Evolutionary conservation across 2,797 vertebrate genomes (phyloP), one percentile per base, ranked within the genome.

Genomic region (Arctocebus calabarensis): DNA sequence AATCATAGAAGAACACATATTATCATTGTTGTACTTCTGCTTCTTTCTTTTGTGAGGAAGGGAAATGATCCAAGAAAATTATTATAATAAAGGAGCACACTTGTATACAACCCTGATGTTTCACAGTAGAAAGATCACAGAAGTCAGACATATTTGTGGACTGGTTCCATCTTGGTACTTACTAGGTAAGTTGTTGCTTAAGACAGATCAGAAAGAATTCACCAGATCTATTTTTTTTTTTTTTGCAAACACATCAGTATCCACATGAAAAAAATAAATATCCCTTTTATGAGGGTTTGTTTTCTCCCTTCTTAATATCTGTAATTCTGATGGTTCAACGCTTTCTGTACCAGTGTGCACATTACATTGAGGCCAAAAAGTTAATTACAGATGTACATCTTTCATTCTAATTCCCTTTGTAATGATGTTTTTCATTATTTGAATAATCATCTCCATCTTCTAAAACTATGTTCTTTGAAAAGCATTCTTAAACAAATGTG

Each of bases 401-500:
- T 87, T 62, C 34, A 93, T 81, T 66, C 62, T 43, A 79, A 40
- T 78, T 77, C 52, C 9, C 83, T 96, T 81, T 92, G 23, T 71
- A 81, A 84, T 74, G 29, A 68, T 78, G 29, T 48, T 84, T 90
- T 94, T 90, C 57, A 86, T 89, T 84, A 43, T 90, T 13, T 23
- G 79, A 95, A 37, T 81, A 91, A 83, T 37, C 62, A 96, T 81
- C 48, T 66, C 19, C 29, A 62, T 84, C 68, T 93, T 88, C 40
- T 74, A 75, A 64, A 91, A 73, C 3, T 85, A 83, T 48, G 71
- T 0, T 78, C 4, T 91, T 37, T 93, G 57, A 29, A 93, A 85
- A 78, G 59, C 16, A 86, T 59, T 78, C 85, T 92, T 48, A 83
- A 68, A 71, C 23, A 94, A 97, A 68, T 84, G 64, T 25, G 4